Conservation (phyloP, 1,140 invertebrate species). For the Bombus waltoni region DNA sequence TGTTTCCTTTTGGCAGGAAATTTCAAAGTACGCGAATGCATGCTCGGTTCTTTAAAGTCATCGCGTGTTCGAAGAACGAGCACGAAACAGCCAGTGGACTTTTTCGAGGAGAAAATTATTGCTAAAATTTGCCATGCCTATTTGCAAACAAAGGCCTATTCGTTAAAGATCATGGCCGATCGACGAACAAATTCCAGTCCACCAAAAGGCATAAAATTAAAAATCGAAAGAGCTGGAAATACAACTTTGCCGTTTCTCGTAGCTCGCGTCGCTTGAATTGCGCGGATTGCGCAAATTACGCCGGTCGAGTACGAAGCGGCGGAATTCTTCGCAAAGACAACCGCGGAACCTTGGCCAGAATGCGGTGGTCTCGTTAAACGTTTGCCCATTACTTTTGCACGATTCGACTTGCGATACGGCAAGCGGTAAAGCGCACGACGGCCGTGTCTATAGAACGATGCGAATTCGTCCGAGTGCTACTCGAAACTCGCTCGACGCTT, state of each 20-base stretch:
- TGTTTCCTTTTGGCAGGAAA: too few relatives aligned
- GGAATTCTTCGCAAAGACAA: not conserved
- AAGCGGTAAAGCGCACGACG: too few relatives aligned
- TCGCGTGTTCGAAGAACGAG: too few relatives aligned
- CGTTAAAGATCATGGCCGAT: too few relatives aligned
- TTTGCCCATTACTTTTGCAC: not conserved
- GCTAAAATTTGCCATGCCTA: too few relatives aligned
- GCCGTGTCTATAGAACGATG: not conserved
- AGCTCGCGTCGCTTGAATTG: too few relatives aligned
- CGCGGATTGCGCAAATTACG: not conserved
- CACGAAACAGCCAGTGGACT: too few relatives aligned
- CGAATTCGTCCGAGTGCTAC: not conserved
- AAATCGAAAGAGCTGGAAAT: not conserved
- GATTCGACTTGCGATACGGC: not conserved
- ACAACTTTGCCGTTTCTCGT: not conserved
- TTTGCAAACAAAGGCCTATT: too few relatives aligned
- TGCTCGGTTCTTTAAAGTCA: too few relatives aligned
- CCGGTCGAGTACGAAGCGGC: not conserved
- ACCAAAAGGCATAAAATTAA: not conserved
- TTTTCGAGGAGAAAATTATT: too few relatives aligned
- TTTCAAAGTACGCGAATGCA: too few relatives aligned
- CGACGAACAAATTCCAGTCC: too few relatives aligned
- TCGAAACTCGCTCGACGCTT: not conserved
- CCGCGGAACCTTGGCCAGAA: not conserved
- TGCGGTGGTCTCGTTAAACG: not conserved